Evolutionary conservation across 2,113 vertebrate species (phyloP).

Genomic region (Mystacornis crossleyi): DNA sequence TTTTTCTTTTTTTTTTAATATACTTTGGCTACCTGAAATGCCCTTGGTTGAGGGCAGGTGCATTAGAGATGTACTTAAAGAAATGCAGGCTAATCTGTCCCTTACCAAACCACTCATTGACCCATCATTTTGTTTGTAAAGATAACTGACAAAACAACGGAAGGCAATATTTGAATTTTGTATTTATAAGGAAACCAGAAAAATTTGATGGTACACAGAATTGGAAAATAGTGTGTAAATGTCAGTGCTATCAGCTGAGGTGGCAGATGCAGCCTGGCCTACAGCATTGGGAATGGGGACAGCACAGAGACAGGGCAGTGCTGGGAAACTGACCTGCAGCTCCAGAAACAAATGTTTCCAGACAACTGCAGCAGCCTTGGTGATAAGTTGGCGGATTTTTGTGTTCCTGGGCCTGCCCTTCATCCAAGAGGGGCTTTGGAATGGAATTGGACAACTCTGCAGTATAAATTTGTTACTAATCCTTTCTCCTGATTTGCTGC

Average conservation of each 20-base stretch:
- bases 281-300: not conserved
- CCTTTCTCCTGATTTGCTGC: not conserved
- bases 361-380: not conserved
- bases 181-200: not conserved
- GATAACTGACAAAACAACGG: not conserved
- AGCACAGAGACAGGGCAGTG: not conserved
- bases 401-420: not conserved
- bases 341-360: not conserved
- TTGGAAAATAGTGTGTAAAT: not conserved
- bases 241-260: not conserved
- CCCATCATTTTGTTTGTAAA: not conserved
- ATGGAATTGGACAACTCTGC: not conserved
- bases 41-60: not conserved
- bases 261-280: not conserved
- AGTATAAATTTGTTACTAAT: not conserved
- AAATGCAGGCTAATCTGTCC: not conserved
- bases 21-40: too few species aligned
- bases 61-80: not conserved
- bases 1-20: not conserved
- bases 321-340: not conserved
- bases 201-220: not conserved
- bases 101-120: not conserved
- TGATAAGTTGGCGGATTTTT: not conserved
- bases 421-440: not conserved
- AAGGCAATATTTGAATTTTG: not conserved